Evolutionary conservation across 1,140 invertebrate species (phyloP).

Genomic region (Sitodiplosis mosellana): DNA sequence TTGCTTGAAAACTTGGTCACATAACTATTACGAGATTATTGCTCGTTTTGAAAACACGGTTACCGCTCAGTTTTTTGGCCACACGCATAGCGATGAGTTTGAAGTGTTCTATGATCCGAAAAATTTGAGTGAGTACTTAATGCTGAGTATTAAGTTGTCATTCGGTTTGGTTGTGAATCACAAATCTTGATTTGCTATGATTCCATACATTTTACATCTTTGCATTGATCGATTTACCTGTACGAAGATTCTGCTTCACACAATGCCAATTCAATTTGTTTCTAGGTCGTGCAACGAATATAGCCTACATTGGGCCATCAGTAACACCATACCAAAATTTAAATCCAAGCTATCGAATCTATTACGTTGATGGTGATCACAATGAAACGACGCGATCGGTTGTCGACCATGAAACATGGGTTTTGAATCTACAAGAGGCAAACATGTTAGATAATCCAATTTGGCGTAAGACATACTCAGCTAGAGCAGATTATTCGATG

Average conservation of each 20-base stretch:
- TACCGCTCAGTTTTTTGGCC: conserved; percentile 78
- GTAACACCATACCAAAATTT: conserved; percentile 74
- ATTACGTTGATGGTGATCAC: conserved; percentile 81
- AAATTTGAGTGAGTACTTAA: conserved; percentile 30
- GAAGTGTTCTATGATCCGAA: conserved; percentile 71
- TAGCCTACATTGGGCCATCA: conserved; percentile 75
- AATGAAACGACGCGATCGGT: conserved; percentile 51
- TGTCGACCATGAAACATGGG: conserved; percentile 82
- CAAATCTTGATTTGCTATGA: too few species aligned
- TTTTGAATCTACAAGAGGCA: conserved; percentile 75
- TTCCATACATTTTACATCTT: too few species aligned
- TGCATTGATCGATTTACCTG: too few species aligned
- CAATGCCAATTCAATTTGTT: conserved; percentile 1
- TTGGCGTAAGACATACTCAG: conserved; percentile 69
- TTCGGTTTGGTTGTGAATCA: too few species aligned
- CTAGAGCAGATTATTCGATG: conserved; percentile 56
- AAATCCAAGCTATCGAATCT: conserved; percentile 85
- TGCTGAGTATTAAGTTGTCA: too few species aligned
- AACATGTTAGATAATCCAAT: conserved; percentile 68
- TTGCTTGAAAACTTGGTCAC: conserved; percentile 71
- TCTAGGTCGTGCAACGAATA: conserved; percentile 43
- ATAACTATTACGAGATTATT: conserved; percentile 72
- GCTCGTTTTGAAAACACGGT: conserved; percentile 74
- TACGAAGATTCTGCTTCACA: too few species aligned
- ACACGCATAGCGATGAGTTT: conserved; percentile 83